Evolutionary conservation across 2,113 vertebrate genomes (phyloP).

Genomic region (Ochotona princeps): DNA sequence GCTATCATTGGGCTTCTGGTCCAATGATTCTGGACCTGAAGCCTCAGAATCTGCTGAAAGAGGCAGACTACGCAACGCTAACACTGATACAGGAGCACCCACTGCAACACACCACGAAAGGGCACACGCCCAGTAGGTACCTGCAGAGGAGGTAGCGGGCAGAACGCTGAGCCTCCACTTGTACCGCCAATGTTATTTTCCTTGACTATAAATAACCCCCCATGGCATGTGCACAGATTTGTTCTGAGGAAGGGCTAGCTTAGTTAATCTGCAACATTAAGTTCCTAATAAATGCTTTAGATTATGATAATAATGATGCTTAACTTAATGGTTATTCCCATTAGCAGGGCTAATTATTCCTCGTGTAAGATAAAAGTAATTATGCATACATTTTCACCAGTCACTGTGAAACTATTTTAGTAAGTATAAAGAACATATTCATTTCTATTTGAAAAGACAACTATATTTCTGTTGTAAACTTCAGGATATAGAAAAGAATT

Average conservation of each 20-base stretch:
- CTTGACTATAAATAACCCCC: neutral
- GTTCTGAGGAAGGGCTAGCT: slow-evolving; percentile 48
- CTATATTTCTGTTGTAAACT: slow-evolving; percentile 56
- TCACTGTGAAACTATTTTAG: slow-evolving; percentile 70
- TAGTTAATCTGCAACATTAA: slow-evolving; percentile 55
- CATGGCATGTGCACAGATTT: neutral
- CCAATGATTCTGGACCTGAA: neutral
- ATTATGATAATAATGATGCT: slow-evolving; percentile 73
- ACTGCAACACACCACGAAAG: neutral
- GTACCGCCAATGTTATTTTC: neutral
- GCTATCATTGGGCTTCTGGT: neutral
- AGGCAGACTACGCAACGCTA: neutral
- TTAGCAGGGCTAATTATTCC: slow-evolving; percentile 75
- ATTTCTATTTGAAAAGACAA: slow-evolving; percentile 70
- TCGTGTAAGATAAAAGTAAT: slow-evolving; percentile 73
- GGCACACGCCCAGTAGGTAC: neutral
- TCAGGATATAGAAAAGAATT: slow-evolving; percentile 58
- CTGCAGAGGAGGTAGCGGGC: neutral
- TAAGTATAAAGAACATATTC: slow-evolving; percentile 62
- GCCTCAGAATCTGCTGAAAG: neutral
- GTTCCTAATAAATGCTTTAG: slow-evolving; percentile 66
- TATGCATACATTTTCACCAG: slow-evolving; percentile 63
- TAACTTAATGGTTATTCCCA: slow-evolving; percentile 70
- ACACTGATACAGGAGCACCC: neutral
- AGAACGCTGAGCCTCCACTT: neutral